Percentiles rank a stretch among this genome's conserved stretches.
Conservation (phyloP, 2,888 invertebrate genomes). For the Clistopyga incitator region DNA sequence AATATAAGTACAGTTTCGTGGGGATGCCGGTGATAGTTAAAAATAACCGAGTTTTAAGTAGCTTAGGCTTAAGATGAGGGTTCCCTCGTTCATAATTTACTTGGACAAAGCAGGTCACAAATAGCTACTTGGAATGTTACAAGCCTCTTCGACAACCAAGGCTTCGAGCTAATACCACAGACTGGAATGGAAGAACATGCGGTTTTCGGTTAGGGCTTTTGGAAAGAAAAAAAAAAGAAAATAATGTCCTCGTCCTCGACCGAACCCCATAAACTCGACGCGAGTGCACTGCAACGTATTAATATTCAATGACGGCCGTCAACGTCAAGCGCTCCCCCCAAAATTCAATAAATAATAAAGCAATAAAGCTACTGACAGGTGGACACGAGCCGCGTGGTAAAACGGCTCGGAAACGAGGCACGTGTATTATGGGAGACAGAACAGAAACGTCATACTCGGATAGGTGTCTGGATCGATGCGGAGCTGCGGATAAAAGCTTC, state of each 20-base stretch:
- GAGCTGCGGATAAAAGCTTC: background rate
- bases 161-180: no score
- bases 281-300: background rate
- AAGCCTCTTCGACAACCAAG: no score
- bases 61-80: no score
- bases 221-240: no score
- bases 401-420: background rate
- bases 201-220: no score
- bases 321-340: constrained; percentile 6
- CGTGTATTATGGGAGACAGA: constrained; percentile 10
- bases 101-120: no score
- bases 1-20: no score
- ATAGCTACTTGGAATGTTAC: no score
- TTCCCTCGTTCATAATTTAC: no score
- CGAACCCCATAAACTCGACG: background rate
- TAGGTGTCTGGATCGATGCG: constrained; percentile 30
- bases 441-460: constrained; percentile 33
- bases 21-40: background rate
- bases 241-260: background rate
- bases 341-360: constrained; percentile 18
- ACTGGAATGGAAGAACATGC: no score
- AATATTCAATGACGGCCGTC: background rate
- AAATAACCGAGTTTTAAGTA: no score
- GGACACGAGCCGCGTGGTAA: constrained; percentile 4
- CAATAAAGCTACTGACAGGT: constrained; percentile 25